Base-by-base conservation (phyloP, 92 coral and sea anemone species). In the Metridium senile region DNA sequence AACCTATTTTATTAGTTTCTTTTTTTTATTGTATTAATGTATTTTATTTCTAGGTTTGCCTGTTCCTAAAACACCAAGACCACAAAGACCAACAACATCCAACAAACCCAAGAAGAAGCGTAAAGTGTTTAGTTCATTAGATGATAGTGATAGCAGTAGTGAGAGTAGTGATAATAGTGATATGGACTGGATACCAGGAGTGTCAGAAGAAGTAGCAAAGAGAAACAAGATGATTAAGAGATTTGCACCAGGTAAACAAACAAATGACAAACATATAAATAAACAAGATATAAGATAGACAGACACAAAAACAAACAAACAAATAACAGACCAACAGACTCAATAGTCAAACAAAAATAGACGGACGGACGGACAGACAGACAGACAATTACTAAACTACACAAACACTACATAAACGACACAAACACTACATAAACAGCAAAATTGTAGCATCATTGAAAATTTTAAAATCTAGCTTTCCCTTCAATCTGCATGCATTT, bases 111-210 rank as follows among this genome's bases (percentile, higher is more conserved):
- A 13, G 35, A 71, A 72, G 18, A 85, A 74, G 46, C 39, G 58
- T 9, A 85, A 74, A 57, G 64, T 68, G 25, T 61, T 71, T 1
- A 26, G 65, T 13, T 29, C 33, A 26, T 34, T 30, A 39, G 77
- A 79, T 26, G 84, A 17, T 10, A 71, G 78, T 34, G n/a, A n/a
- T n/a, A 80, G 80, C 11, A 66, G 84, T 66, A 58, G 56, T 29
- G 85, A 78, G 23, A 75, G 90, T 45, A 76, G 82, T 26, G 90
- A 86, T 49, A 83, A 81, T 30, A 83, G 88, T 53, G 98, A 93
- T 77, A 91, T 83, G 28, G 92, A 93, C 47, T 93, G 94, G 94
- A 68, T 89, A 3, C 97, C 97, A 43, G 97, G 94, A 30, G 79
- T 74, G 1, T 83, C 91, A 65, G 92, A 86, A 57, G 94, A 92